phyloP scores from a whole-genome alignment of 1,140 invertebrate genomes.

The Hesperophylax magnus region DNA sequence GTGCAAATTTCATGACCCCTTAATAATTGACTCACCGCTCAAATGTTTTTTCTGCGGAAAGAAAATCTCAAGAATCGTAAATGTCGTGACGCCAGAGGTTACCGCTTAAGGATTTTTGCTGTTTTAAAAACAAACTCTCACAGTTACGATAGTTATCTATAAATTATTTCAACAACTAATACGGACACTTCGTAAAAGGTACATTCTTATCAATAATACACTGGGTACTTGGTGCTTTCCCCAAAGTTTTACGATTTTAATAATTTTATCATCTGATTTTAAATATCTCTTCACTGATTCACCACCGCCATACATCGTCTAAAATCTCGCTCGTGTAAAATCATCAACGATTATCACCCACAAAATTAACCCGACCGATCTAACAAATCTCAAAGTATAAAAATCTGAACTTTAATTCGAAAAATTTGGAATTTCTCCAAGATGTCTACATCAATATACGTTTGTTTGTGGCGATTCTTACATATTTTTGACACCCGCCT shows the following conservation, averaged over 20 bases:
- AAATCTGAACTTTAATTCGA: constrained; percentile 4
- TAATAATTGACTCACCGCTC: too few species aligned
- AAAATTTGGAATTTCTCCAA: background rate
- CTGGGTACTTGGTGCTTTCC: background rate
- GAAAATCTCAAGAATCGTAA: too few species aligned
- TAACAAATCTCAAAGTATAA: constrained; percentile 10
- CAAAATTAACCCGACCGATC: background rate
- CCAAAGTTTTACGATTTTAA: background rate
- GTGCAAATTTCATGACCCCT: too few species aligned
- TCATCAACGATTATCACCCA: background rate
- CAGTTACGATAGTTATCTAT: too few species aligned
- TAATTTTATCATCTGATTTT: background rate
- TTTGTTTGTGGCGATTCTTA: constrained; percentile 3
- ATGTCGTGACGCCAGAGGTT: too few species aligned
- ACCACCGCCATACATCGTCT: background rate
- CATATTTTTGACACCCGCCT: constrained; percentile 7
- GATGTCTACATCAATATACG: constrained; percentile 20
- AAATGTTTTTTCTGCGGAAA: too few species aligned
- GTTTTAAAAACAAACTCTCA: too few species aligned
- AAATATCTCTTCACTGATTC: background rate
- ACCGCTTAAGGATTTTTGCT: too few species aligned
- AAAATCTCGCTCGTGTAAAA: background rate
- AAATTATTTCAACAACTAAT: too few species aligned
- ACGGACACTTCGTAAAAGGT: too few species aligned
- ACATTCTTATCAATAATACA: too few species aligned